These are phyloP conservation scores for Criorhina ranunculi DNA, from an alignment of 2,888 invertebrate genomes.

Conservation along the genomic window DNA sequence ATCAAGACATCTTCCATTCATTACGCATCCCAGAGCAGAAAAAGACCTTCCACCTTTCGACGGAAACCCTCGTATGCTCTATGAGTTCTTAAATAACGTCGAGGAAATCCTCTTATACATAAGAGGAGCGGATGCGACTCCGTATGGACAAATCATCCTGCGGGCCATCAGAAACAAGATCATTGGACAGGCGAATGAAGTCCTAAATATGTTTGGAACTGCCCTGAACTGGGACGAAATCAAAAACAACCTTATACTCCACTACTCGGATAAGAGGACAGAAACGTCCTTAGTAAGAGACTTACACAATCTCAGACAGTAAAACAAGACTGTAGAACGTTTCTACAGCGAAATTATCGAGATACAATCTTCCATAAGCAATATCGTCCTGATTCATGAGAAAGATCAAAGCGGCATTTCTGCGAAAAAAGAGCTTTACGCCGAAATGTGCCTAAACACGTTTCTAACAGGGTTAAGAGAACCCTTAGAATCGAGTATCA, in stretches of 20 bases:
- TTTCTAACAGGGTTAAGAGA: slow-evolving; percentile 70
- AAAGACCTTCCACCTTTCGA: slow-evolving; percentile 71
- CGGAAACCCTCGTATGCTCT: slow-evolving; percentile 44
- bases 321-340: slow-evolving; percentile 59
- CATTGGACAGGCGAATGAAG: slow-evolving; percentile 69
- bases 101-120: slow-evolving; percentile 61
- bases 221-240: slow-evolving; percentile 63
- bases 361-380: slow-evolving; percentile 73
- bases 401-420: slow-evolving; percentile 52
- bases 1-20: slow-evolving; percentile 44
- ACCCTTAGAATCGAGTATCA: slow-evolving; percentile 69
- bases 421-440: slow-evolving; percentile 56
- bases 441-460: slow-evolving; percentile 70
- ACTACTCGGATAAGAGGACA: slow-evolving; percentile 72
- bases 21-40: slow-evolving; percentile 72
- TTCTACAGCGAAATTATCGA: slow-evolving; percentile 77
- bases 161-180: slow-evolving; percentile 73
- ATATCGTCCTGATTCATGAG: slow-evolving; percentile 75
- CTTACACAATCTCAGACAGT: slow-evolving; percentile 62
- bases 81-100: slow-evolving; percentile 67
- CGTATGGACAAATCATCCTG: slow-evolving; percentile 55
- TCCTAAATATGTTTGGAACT: slow-evolving; percentile 72
- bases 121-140: slow-evolving; percentile 41
- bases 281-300: slow-evolving; percentile 74
- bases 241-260: slow-evolving; percentile 60